Evolutionary conservation across 2,113 vertebrate genomes (phyloP).

Genomic region (Dromiciops gliroides): DNA sequence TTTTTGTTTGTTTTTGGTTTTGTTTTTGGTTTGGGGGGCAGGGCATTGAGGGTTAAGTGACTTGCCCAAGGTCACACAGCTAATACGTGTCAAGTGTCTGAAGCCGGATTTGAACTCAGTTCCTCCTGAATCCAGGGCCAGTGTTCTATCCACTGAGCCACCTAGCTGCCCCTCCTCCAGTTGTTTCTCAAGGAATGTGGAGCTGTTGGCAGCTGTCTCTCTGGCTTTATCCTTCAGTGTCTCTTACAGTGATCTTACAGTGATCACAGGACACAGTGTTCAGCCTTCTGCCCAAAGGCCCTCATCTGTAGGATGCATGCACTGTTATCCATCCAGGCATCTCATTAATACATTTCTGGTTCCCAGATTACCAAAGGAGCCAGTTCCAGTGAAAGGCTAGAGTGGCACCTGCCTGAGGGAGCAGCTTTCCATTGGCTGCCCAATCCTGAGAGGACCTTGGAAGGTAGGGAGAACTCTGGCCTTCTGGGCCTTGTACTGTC

Average conservation of each 20-base stretch:
- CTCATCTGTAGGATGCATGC: neutral
- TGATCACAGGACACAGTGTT: neutral
- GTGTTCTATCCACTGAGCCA: too few species aligned
- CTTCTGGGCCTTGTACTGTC: neutral
- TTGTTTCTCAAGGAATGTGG: too few species aligned
- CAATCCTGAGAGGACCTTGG: conserved; percentile 88
- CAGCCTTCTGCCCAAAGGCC: neutral
- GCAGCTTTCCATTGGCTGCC: conserved; percentile 92
- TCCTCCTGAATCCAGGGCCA: too few species aligned
- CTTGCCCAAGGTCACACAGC: too few species aligned
- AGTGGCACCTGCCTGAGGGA: conserved; percentile 88
- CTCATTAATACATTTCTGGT: neutral
- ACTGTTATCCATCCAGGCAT: neutral
- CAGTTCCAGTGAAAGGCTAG: conserved; percentile 88
- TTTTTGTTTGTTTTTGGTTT: too few species aligned
- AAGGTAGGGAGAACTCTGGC: conserved; percentile 84
- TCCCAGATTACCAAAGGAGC: conserved; percentile 94
- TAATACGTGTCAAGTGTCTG: too few species aligned
- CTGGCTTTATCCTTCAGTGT: neutral
- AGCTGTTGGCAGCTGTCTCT: neutral
- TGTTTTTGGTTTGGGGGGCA: too few species aligned
- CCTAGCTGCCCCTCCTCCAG: too few species aligned
- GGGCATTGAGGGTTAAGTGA: too few species aligned
- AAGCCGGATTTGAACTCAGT: too few species aligned
- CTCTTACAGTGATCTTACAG: neutral